A percentile compares a stretch with the other conserved stretches of the same genome.
Conservation (phyloP, 2,797 vertebrate genomes). For the Leucoraja ocellata region DNA sequence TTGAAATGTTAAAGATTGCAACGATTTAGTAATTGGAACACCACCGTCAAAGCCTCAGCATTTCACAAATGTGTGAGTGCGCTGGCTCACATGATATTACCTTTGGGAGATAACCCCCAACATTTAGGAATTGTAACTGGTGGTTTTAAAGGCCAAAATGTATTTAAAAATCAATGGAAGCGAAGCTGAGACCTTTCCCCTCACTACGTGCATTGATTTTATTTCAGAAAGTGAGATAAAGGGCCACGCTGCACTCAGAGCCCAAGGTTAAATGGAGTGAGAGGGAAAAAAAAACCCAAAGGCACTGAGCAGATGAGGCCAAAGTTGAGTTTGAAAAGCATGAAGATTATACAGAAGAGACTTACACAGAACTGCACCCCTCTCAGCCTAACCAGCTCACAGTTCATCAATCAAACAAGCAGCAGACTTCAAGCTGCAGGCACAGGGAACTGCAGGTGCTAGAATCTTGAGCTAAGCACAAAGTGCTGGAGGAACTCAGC, state of each 20-base stretch:
- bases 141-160: slow-evolving; percentile 6
- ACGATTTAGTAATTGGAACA: background rate
- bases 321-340: background rate
- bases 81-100: background rate
- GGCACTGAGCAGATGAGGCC: background rate
- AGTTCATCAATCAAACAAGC: background rate
- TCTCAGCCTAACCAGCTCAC: background rate
- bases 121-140: background rate
- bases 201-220: background rate
- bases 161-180: slow-evolving; percentile 18
- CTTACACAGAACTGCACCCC: background rate
- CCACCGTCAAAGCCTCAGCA: background rate
- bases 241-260: background rate
- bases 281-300: background rate
- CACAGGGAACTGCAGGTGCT: too few relatives aligned
- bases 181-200: background rate
- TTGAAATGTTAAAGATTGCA: background rate
- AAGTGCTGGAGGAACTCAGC: too few relatives aligned
- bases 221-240: background rate
- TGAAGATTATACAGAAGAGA: background rate
- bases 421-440: too few relatives aligned
- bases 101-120: background rate
- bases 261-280: background rate
- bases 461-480: too few relatives aligned
- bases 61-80: background rate